Evolutionary conservation across 2,113 vertebrate genomes (phyloP), one percentile per base, ranked within the genome.

Genomic region (Corythornis vintsioides): DNA sequence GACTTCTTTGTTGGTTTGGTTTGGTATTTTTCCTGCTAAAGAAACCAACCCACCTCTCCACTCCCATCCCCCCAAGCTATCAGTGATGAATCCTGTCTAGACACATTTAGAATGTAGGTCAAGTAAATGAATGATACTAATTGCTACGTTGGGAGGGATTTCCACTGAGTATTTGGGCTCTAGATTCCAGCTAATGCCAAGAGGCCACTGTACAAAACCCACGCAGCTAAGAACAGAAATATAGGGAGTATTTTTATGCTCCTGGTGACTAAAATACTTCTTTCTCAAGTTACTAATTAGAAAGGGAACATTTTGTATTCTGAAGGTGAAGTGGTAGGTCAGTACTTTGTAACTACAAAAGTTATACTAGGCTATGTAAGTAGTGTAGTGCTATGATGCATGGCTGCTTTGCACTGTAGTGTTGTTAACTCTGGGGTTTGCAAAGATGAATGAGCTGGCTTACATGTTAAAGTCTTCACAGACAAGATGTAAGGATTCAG

Each of bases 241-340:
- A 84, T 93, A 87, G 0, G 1, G 85, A 83, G 72, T 95, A 97
- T 97, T 95, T 90, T 96, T 97, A 67, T 86, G 82, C 89, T 82
- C 88, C 22, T 57, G 50, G 65, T 94, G 89, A 93, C 93, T 92
- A 86, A 97, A 97, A 95, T 96, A 95, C 88, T 95, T 92, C 71
- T 84, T 96, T 92, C 78, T 93, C 6, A 25, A 97, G 88, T 95
- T 75, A 31, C 75, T 97, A 96, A 97, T 97, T 96, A 93, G 85
- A 94, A 96, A 93, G 61, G 71, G 94, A 96, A 93, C 93, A 74
- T 78, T 92, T 52, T 87, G 69, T 92, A 43, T 91, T 90, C 80
- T 97, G 93, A 96, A 96, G 95, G 95, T 96, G 93, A 96, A 93
- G 72, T 79, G 90, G 69, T 92, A 95, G 94, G 96, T 93, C 92